These are phyloP conservation scores for Oceanites oceanicus DNA, from an alignment of 2,113 vertebrate species.

Conservation along the genomic window DNA sequence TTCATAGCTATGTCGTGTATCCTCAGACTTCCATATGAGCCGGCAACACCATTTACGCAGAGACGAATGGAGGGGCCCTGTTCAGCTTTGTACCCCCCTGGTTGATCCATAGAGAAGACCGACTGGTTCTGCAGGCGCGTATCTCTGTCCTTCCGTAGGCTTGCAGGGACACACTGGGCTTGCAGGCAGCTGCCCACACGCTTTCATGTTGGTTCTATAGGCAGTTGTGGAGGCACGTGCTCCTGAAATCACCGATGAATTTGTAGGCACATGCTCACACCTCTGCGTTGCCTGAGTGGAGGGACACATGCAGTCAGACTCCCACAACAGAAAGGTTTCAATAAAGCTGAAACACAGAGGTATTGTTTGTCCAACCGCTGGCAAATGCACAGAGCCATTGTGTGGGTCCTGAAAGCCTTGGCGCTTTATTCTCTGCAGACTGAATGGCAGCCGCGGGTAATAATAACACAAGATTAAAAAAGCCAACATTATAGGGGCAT, in stretches of 20 bases:
- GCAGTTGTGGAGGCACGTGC: background rate
- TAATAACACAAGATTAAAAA: conserved; percentile 72
- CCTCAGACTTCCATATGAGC: background rate
- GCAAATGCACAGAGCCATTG: conserved; percentile 58
- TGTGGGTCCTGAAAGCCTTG: conserved; percentile 54
- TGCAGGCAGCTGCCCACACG: background rate
- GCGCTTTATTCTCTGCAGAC: conserved; percentile 64
- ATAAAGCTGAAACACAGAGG: conserved; percentile 64
- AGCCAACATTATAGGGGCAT: conserved; percentile 71
- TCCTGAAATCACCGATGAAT: background rate
- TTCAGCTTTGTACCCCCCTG: background rate
- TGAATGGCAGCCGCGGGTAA: conserved; percentile 67
- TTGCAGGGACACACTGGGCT: background rate
- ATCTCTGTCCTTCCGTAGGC: background rate
- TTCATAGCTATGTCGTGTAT: background rate
- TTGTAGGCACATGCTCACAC: background rate
- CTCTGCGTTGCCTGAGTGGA: background rate
- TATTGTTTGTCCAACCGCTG: conserved; percentile 63
- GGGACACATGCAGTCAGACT: conserved; percentile 5
- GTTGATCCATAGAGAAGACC: background rate
- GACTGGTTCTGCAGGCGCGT: background rate
- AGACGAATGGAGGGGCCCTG: background rate
- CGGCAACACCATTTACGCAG: background rate
- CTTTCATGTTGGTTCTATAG: background rate
- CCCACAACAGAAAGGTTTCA: conserved; percentile 60